These are phyloP conservation scores for Gallinago media DNA, from an alignment of 2,113 vertebrate species.

Conservation along the genomic window DNA sequence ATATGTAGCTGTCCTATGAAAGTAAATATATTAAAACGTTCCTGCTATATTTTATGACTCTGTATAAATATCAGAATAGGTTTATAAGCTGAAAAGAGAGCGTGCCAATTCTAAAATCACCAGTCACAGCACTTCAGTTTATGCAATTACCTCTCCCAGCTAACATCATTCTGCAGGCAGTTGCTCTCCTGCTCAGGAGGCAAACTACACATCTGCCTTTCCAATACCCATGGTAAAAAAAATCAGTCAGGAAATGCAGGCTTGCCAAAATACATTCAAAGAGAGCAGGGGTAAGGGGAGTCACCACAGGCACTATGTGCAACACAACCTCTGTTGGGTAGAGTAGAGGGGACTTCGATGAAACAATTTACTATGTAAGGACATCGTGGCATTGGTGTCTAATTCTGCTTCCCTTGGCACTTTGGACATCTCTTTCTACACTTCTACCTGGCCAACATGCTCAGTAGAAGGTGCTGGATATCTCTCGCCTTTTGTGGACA, in stretches of 20 bases:
- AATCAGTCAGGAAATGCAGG: neutral
- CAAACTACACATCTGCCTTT: slow-evolving; percentile 19
- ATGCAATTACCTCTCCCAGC: slow-evolving; percentile 11
- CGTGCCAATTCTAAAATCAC: slow-evolving; percentile 13
- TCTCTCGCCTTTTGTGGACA: neutral
- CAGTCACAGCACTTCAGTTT: neutral
- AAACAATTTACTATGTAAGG: neutral
- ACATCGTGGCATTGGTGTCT: neutral
- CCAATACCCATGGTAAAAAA: neutral
- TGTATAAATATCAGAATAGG: slow-evolving; percentile 66
- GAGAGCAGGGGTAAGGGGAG: neutral
- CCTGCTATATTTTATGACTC: slow-evolving; percentile 50
- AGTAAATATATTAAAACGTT: slow-evolving; percentile 67
- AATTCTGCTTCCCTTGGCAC: neutral
- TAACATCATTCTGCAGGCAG: neutral
- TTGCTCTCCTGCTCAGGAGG: neutral
- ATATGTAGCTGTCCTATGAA: slow-evolving; percentile 43
- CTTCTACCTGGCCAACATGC: neutral
- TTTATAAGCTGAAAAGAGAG: slow-evolving; percentile 54
- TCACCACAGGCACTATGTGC: neutral
- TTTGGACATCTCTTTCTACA: neutral
- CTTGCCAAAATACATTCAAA: neutral
- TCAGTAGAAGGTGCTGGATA: neutral
- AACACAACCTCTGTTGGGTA: neutral
- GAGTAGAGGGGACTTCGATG: neutral